Base-by-base conservation (phyloP, 2,888 invertebrate species). In the Hoplodrina ambigua region DNA sequence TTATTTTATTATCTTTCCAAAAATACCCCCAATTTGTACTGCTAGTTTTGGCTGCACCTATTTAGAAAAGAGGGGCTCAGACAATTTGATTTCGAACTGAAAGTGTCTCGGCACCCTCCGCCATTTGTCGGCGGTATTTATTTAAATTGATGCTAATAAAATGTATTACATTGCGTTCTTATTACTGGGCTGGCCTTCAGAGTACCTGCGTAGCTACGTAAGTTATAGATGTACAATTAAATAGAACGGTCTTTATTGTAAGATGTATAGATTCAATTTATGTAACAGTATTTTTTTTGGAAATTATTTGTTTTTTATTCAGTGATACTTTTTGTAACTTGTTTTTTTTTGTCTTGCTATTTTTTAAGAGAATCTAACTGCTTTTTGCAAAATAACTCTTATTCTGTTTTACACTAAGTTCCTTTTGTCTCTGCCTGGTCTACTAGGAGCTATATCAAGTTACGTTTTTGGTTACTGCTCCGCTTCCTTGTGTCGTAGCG, bases 141-240 rank as follows among this genome's bases (percentile, higher is more conserved):
- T 85, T 85, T 86, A 86, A 86, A 84, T 86, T 76, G 77, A 80
- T 77, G 77, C 67, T 77, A 81, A 83, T 85, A 80, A 85, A 87
- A 85, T 72, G 76, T 78, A 83, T 85, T 85, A 82, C 75, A 84
- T 86, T 76, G 81, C 75, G 76, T 77, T 78, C 65, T 72, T 77
- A 67, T 66, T 75, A 59, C 72, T 54, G 17, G 30, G 25, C 1
- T 30, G 62, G 62, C 61, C 54, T 72, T 68, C 44, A 54, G 44
- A n/a, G 49, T 65, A 80, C 57, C 65, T 75, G 37, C 11, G 37
- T 49, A 50, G 69, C 17, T 41, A 54, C 79, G n/a, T 54, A 11
- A 41, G n/a, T 53, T 60, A 53, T 30, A 73, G 49, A 53, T 25
- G 58, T 44, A 67, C 20, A 44, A 63, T 67, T 13, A 62, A 66